Evolutionary conservation across 2,797 vertebrate genomes (phyloP), one percentile per base, ranked within the genome.

Genomic region (Neomorphus geoffroyi): DNA sequence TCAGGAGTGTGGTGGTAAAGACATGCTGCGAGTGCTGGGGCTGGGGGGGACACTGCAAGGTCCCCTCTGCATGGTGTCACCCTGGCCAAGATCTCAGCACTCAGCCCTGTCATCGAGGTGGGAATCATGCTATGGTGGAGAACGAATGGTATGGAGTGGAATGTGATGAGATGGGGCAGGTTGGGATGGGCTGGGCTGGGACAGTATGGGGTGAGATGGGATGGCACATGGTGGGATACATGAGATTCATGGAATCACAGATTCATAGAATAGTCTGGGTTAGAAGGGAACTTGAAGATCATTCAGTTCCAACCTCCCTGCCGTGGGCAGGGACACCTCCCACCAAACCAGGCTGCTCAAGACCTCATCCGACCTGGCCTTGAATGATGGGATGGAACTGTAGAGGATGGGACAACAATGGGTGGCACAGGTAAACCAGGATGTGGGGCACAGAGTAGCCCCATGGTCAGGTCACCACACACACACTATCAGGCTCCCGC

Each of bases 71-170:
- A 32, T 18, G 18, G 11, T 26, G 21, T 69, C 46, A 43, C 10
- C 10, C 21, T n/a, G 12, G 18, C 30, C 32, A 11, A 28, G 39
- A 80, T 33, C 39, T 18, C 57, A 70, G 27, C 7, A 9, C 18
- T 57, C 60, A 51, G 60, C 27, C 18, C 14, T 11, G 18, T n/a
- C 33, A n/a, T 27, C 0, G 0, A 16, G 15, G 11, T 54, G 26
- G 50, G 61, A 83, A 45, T 30, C 4, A 17, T 2, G 7, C 32
- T 19, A 1, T 21, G 10, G 28, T 30, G 22, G 6, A 0, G 14
- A 23, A 4, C 6, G 22, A 23, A 13, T 37, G 41, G 28, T 2
- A 2, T 10, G 11, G 13, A 7, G 2, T 30, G 21, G 5, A 7
- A 22, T 39, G 32, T 13, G 27, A 23, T n/a, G 50, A 3, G 2